Percentiles rank a stretch among this genome's conserved stretches.
Evolutionary conservation across 2,113 vertebrate species (phyloP).

Genomic region (Phyllostomus discolor): DNA sequence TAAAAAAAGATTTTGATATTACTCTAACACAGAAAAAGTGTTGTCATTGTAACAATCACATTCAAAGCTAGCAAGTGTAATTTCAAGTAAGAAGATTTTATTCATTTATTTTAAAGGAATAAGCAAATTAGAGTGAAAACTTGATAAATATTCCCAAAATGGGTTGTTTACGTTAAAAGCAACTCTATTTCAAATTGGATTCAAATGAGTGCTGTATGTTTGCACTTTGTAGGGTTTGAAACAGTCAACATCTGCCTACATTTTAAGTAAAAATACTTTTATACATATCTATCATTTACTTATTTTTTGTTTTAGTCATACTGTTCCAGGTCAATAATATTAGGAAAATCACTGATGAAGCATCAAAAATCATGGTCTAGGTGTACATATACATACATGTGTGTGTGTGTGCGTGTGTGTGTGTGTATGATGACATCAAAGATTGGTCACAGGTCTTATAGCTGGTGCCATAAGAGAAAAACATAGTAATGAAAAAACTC

Average conservation of each 20-base stretch:
- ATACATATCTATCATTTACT: not conserved
- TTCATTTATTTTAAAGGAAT: constrained; percentile 5
- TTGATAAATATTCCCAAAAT: not conserved
- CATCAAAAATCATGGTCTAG: not conserved
- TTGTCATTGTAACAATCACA: constrained; percentile 4
- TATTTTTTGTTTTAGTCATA: not conserved
- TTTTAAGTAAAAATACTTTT: not conserved
- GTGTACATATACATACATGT: not conserved
- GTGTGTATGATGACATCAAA: not conserved
- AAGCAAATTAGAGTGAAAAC: not conserved
- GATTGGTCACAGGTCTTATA: not conserved
- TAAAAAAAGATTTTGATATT: not conserved
- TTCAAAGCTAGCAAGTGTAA: not conserved
- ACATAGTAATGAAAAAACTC: not conserved
- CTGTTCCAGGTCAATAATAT: not conserved
- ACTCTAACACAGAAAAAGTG: not conserved
- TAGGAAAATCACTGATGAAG: not conserved
- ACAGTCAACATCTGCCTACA: not conserved
- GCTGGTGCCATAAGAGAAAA: not conserved
- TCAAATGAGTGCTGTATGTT: not conserved
- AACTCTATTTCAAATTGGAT: not conserved
- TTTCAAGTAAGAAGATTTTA: constrained; percentile 5
- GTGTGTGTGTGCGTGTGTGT: too few species aligned
- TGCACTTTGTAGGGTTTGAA: not conserved
- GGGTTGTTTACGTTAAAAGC: constrained; percentile 9